phyloP scores from a whole-genome alignment of 2,113 vertebrate species.

The Pangasianodon hypophthalmus region DNA sequence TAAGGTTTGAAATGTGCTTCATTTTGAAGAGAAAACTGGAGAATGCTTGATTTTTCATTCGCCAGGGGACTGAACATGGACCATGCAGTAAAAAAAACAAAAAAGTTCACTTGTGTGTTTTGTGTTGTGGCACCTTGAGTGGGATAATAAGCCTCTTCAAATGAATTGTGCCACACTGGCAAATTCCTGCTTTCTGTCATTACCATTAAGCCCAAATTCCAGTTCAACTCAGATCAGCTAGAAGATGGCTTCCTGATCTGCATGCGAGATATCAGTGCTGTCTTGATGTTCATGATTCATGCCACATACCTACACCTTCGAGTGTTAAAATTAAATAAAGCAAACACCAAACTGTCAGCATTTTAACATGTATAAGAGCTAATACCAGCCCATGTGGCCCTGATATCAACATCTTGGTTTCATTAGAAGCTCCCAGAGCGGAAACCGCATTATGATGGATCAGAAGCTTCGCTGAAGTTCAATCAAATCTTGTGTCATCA shows the following conservation, averaged over 20 bases:
- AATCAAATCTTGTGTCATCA: neutral
- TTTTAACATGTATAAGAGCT: neutral
- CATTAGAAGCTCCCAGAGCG: neutral
- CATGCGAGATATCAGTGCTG: neutral
- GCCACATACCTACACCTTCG: neutral
- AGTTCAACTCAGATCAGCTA: neutral
- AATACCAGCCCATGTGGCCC: neutral
- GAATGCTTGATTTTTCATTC: neutral
- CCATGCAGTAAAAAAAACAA: neutral
- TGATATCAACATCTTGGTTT: neutral
- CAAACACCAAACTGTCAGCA: neutral
- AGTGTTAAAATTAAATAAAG: neutral
- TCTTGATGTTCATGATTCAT: neutral
- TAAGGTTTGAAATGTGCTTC: neutral
- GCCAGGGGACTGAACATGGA: neutral
- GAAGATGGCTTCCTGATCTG: neutral
- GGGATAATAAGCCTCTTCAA: neutral
- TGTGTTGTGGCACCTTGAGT: neutral
- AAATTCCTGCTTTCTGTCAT: neutral
- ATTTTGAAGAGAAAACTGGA: neutral
- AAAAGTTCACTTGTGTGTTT: neutral
- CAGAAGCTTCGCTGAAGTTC: neutral
- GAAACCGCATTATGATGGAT: neutral
- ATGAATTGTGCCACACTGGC: neutral
- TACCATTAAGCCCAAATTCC: neutral